Evolutionary conservation across 64 coral and sea anemone genomes (phyloP).

Genomic region (Montipora foliosa): DNA sequence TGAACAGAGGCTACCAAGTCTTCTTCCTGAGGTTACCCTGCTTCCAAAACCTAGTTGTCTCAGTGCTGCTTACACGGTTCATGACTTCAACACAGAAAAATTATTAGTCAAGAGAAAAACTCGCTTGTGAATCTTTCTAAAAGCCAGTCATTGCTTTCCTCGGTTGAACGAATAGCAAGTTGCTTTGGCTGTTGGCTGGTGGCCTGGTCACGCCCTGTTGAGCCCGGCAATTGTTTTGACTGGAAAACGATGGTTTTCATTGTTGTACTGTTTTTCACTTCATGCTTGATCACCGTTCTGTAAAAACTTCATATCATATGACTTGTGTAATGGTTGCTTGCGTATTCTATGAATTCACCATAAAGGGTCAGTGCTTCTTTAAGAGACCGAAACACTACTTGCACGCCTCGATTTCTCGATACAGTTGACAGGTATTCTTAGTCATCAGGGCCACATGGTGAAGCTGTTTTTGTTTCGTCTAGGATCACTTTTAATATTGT

Average conservation of each 20-base stretch:
- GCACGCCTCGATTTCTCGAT: constrained; percentile 1
- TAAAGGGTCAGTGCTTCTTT: constrained; percentile 30
- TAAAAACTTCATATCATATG: constrained; percentile 16
- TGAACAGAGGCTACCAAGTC: too few relatives aligned
- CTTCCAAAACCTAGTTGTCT: neutral
- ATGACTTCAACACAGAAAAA: constrained; percentile 41
- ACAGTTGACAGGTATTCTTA: neutral
- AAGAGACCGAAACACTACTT: neutral
- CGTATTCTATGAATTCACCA: neutral
- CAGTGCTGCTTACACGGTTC: constrained; percentile 9
- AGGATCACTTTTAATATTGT: constrained; percentile 40
- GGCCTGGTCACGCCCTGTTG: neutral
- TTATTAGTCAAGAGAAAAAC: constrained; percentile 25
- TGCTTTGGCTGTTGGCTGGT: neutral
- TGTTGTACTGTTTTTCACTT: neutral
- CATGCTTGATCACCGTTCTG: constrained; percentile 8
- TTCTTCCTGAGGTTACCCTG: neutral
- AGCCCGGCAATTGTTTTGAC: neutral
- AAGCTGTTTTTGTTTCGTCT: constrained; percentile 65
- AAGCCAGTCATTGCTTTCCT: neutral
- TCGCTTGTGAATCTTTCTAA: neutral
- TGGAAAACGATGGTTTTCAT: neutral
- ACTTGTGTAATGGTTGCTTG: constrained; percentile 17
- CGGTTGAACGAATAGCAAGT: neutral
- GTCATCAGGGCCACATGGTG: constrained; percentile 41